Conservation (phyloP, 92 coral and sea anemone genomes). For the Porites lobata region DNA sequence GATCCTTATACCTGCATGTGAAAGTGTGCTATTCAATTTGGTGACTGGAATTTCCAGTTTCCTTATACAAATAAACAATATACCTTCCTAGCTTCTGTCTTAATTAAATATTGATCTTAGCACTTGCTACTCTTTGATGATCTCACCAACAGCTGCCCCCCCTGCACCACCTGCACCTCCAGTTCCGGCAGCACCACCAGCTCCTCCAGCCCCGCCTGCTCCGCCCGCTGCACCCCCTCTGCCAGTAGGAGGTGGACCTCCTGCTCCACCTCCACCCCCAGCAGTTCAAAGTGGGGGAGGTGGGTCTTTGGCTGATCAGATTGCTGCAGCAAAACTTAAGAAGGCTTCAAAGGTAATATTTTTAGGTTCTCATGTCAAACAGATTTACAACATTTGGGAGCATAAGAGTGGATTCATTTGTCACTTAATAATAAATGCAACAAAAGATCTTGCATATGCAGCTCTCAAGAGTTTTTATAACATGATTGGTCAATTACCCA, state of each 20-base stretch:
- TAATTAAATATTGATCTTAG: neutral
- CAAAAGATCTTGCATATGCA: neutral
- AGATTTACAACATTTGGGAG: too few species aligned
- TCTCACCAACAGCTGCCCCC: conserved; percentile 64
- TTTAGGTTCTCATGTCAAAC: neutral
- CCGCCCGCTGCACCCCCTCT: conserved; percentile 92
- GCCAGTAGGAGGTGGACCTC: conserved; percentile 73
- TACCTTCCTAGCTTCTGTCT: neutral
- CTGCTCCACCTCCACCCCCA: conserved; percentile 82
- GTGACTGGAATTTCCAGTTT: too few species aligned
- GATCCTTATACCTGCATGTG: too few species aligned
- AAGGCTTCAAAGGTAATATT: conserved; percentile 84
- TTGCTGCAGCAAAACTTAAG: conserved; percentile 98
- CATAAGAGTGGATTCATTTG: too few species aligned
- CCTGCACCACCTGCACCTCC: conserved; percentile 59
- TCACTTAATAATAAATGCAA: too few species aligned
- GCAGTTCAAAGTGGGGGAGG: conserved; percentile 88
- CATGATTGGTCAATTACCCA: too few species aligned
- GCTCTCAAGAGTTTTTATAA: too few species aligned
- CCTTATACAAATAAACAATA: too few species aligned
- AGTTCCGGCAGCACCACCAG: conserved; percentile 81
- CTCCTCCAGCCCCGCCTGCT: conserved; percentile 91
- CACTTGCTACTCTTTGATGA: neutral
- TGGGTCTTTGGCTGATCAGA: conserved; percentile 93
- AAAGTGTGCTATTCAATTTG: too few species aligned